Percentiles rank a stretch among this genome's conserved stretches.
These are phyloP conservation scores for Lordiphosa clarofinis DNA, from an alignment of 1,140 invertebrate species.

Conservation along the genomic window DNA sequence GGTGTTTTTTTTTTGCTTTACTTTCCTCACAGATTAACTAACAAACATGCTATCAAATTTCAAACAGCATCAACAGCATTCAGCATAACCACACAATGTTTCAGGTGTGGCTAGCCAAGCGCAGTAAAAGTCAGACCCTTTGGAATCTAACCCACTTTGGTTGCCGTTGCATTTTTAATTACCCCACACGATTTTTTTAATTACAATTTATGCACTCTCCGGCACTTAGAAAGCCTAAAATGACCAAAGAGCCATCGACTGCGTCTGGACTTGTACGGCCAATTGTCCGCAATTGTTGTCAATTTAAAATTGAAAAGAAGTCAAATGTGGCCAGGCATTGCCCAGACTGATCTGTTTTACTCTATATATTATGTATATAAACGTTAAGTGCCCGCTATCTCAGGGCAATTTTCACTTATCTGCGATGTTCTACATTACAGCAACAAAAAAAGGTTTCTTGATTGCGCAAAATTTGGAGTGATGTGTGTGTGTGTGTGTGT, in stretches of 20 bases:
- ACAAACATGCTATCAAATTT: constrained; percentile 44
- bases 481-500: constrained; percentile 3
- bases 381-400: constrained; percentile 34
- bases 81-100: too few species aligned
- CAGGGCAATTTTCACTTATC: constrained; percentile 52
- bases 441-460: constrained; percentile 39
- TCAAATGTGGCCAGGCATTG: constrained; percentile 62
- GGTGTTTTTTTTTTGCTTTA: constrained; percentile 25
- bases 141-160: too few species aligned
- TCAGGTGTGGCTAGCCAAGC: too few species aligned
- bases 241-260: background rate
- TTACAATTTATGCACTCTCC: constrained; percentile 12
- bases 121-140: too few species aligned
- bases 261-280: constrained; percentile 18
- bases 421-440: constrained; percentile 58
- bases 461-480: constrained; percentile 20
- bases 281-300: constrained; percentile 72
- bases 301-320: constrained; percentile 77
- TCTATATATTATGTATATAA: constrained; percentile 1
- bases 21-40: constrained; percentile 32
- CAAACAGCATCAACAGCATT: constrained; percentile 1
- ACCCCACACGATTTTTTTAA: background rate
- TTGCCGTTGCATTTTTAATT: too few species aligned
- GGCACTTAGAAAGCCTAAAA: constrained; percentile 2
- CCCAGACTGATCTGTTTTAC: constrained; percentile 10